Base-by-base conservation (phyloP, 2,888 invertebrate species). In the Stenodema calcarata region DNA sequence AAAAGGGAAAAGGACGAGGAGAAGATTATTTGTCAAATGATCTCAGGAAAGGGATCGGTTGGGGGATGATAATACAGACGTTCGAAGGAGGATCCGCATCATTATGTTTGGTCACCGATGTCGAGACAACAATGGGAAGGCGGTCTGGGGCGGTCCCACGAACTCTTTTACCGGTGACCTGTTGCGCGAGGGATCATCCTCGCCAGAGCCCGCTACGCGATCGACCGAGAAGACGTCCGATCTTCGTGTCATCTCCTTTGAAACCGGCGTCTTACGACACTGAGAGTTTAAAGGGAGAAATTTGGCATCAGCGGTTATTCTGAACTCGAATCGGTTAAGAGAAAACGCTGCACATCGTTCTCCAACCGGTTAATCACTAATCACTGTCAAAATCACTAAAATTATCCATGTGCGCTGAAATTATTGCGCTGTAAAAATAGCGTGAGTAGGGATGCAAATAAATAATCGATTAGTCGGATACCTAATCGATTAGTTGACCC, bases 31-130 rank as follows among this genome's bases (percentile, higher is more conserved):
- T 70, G 70, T 70, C 70, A 70, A 70, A 70, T 70, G 27, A 70
- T 70, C 70, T 27, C 4, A 50, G 16, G 27, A 70, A 30, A 27
- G 14, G 27, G 27, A 70, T 35, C 16, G 35, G 47, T 16, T 42
- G 18, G 44, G 23, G 27, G 78, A 78, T 78, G 18, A 78, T 78
- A 44, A 78, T 44, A 44, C 78, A 42, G 78, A 27, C 78, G 47
- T 78, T 42, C 78, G 78, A 41, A 73, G 44, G 47, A 78, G 78
- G 78, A 78, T 78, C 47, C 18, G 78, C 18, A 78, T 78, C 78
- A 78, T 78, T 78, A 78, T 78, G 78, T 78, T 44, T 78, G 78
- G 44, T 78, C 78, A 27, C 78, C 78, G 47, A 42, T 76, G 76
- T 76, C 76, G 76, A 76, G 76, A 78, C 44, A 78, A 78, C 78